Percentiles rank a stretch among this genome's conserved stretches.
These are phyloP conservation scores for Diarsia brunnea DNA, from an alignment of 2,888 invertebrate genomes.

Conservation along the genomic window DNA sequence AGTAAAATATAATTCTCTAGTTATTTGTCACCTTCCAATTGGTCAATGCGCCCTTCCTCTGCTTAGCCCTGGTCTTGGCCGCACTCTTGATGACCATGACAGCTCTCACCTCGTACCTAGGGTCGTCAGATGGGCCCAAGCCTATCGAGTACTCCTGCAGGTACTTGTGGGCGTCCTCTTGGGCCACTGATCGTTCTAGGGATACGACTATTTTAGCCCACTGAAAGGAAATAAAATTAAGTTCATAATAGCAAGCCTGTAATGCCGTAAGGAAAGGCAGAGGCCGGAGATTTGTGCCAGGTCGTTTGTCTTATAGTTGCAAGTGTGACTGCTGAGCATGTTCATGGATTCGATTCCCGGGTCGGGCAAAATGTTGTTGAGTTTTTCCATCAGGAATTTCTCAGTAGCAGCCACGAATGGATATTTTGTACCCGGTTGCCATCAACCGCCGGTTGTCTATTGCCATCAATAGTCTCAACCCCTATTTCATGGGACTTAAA, in stretches of 20 bases:
- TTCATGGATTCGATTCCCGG: too few species aligned
- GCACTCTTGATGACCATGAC: conserved; percentile 99
- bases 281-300: not conserved
- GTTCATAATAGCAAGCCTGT: not conserved
- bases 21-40: conserved; percentile 97
- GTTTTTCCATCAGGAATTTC: too few species aligned
- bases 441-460: too few species aligned
- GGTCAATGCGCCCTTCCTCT: conserved; percentile 97
- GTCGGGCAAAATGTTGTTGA: too few species aligned
- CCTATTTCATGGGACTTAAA: too few species aligned
- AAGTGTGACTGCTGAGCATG: too few species aligned
- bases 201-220: conserved; percentile 99
- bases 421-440: too few species aligned
- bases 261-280: not conserved
- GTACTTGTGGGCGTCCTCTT: conserved; percentile 97
- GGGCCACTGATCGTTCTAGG: conserved; percentile 97
- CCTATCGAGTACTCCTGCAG: conserved; percentile 99
- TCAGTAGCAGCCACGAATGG: too few species aligned
- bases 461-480: too few species aligned
- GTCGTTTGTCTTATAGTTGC: too few species aligned
- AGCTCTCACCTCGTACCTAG: conserved; percentile 96
- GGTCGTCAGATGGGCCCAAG: conserved; percentile 95
- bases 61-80: conserved; percentile 98
- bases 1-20: too few species aligned
- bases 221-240: conserved; percentile 82